Evolutionary conservation across 1,140 invertebrate genomes (phyloP).

Genomic region (Galleria mellonella): DNA sequence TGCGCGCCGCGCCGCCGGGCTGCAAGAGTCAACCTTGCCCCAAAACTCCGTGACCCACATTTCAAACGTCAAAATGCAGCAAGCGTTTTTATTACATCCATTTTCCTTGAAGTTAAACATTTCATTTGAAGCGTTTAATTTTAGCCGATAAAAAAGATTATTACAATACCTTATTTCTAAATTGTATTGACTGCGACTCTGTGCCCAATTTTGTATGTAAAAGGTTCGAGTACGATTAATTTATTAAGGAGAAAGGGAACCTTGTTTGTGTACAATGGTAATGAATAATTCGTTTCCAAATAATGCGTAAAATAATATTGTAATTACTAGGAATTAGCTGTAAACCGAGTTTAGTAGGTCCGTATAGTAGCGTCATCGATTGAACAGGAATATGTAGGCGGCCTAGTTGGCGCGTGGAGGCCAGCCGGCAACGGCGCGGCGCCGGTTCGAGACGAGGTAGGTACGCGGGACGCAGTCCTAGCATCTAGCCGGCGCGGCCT

Average conservation of each 20-base stretch:
- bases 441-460: conserved; percentile 1
- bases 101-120: conserved; percentile 42
- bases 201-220: background rate
- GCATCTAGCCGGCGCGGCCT: conserved; percentile 21
- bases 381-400: conserved; percentile 41
- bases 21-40: conserved; percentile 60
- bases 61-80: conserved; percentile 55
- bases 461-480: conserved; percentile 39
- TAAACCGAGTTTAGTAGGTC: conserved; percentile 21
- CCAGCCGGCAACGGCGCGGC: conserved; percentile 2
- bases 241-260: no score
- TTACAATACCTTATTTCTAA: background rate
- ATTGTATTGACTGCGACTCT: background rate
- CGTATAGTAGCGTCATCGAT: conserved; percentile 23
- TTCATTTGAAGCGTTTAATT: conserved; percentile 12
- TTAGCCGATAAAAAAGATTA: conserved; percentile 3
- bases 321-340: background rate
- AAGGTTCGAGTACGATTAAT: background rate
- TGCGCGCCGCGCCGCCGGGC: conserved; percentile 23
- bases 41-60: conserved; percentile 67
- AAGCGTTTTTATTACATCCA: conserved; percentile 49
- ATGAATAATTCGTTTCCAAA: background rate
- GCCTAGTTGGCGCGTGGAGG: conserved; percentile 45
- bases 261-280: background rate
- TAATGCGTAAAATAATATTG: background rate